A percentile compares a stretch with the other conserved stretches of the same genome.
Evolutionary conservation across 2,888 invertebrate species (phyloP).

Genomic region (Napeogenes sylphis): DNA sequence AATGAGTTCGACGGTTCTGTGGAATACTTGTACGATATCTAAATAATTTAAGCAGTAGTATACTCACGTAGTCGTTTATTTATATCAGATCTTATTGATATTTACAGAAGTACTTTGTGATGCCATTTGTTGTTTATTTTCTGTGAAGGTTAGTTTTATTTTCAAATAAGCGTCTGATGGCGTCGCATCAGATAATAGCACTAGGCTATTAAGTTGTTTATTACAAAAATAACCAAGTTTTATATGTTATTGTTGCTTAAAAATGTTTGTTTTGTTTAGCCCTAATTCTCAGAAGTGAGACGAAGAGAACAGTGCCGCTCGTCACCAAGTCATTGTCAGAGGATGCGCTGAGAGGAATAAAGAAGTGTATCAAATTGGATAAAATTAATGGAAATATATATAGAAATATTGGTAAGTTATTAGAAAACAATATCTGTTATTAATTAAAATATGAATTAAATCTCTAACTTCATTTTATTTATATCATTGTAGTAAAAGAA

Average conservation of each 20-base stretch:
- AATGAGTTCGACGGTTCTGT: conserved; percentile 29
- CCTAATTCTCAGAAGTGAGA: conserved; percentile 45
- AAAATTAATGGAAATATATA: conserved; percentile 53
- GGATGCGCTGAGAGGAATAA: conserved; percentile 56
- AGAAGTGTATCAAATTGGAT: conserved; percentile 51
- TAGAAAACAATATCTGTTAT: neutral
- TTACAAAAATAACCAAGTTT: neutral
- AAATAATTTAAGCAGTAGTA: conserved; percentile 24
- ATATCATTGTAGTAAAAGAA: conserved; percentile 49
- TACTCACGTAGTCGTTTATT: conserved; percentile 26
- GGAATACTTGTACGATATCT: conserved; percentile 28
- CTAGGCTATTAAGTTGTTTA: no score
- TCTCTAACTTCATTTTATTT: no score
- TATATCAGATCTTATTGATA: conserved; percentile 16
- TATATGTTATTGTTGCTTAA: conserved; percentile 7
- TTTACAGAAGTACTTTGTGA: conserved; percentile 10
- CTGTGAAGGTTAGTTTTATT: conserved; percentile 1
- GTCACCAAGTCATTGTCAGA: conserved; percentile 61
- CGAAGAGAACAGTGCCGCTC: conserved; percentile 43
- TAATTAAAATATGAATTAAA: neutral
- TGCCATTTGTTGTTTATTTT: conserved; percentile 9
- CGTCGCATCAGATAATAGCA: no score
- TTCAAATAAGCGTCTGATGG: conserved; percentile 7
- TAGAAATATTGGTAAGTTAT: conserved; percentile 43
- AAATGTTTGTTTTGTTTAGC: conserved; percentile 42